Percentiles rank a stretch among this genome's conserved stretches.
Conservation (phyloP, 2,113 vertebrate genomes). For the Cinclus cinclus region DNA sequence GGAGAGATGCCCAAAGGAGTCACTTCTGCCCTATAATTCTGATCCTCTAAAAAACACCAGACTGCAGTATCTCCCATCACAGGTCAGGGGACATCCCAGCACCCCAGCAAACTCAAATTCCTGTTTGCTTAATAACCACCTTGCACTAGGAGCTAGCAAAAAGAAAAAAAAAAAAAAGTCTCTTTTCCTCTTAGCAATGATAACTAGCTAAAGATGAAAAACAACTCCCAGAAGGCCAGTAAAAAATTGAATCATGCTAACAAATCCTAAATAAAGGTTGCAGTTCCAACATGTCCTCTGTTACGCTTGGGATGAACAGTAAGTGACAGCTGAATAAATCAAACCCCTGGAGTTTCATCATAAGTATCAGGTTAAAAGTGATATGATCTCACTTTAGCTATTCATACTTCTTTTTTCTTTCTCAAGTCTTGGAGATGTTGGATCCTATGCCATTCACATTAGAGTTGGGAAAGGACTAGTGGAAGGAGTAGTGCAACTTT, state of each 20-base stretch:
- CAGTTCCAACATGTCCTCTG: background rate
- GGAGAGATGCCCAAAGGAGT: background rate
- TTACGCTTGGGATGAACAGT: background rate
- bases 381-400: constrained; percentile 12
- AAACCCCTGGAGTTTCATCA: background rate
- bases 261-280: constrained; percentile 18
- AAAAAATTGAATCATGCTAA: constrained; percentile 4
- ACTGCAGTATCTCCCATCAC: background rate
- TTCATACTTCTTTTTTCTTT: background rate
- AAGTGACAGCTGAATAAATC: constrained; percentile 44
- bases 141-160: background rate
- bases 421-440: background rate
- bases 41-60: background rate
- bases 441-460: background rate
- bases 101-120: background rate
- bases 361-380: constrained; percentile 13
- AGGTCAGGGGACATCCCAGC: background rate
- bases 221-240: constrained; percentile 2
- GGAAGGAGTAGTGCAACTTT: constrained; percentile 3
- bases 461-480: background rate
- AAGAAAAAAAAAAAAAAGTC: background rate
- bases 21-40: background rate
- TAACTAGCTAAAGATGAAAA: constrained; percentile 5
- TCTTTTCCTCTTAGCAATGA: background rate
- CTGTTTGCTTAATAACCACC: background rate